Conservation (phyloP, 2,888 invertebrate genomes). For the Drosophila affinis region DNA sequence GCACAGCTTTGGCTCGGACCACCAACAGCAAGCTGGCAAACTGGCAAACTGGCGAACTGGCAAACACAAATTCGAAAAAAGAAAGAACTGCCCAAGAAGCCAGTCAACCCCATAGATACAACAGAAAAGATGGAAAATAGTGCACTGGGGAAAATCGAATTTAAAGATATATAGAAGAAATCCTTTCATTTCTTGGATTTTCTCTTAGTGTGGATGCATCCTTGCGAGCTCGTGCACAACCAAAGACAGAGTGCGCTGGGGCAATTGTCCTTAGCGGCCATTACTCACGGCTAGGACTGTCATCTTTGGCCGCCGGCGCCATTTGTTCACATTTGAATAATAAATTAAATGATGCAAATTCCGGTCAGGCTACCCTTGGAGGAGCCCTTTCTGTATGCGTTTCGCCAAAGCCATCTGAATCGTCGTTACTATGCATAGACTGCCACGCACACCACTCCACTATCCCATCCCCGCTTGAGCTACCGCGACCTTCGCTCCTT, state of each 20-base stretch:
- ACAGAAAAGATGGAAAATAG: neutral
- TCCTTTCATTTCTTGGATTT: neutral
- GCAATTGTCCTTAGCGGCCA: constrained; percentile 62
- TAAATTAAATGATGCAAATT: constrained; percentile 80
- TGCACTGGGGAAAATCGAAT: constrained; percentile 28
- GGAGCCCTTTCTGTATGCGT: constrained; percentile 62
- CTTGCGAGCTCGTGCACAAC: neutral
- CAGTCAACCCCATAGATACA: constrained; percentile 1
- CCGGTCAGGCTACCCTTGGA: constrained; percentile 37
- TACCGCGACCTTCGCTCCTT: constrained; percentile 25
- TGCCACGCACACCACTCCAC: constrained; percentile 49
- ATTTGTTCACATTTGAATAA: constrained; percentile 80
- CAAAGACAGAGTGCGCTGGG: constrained; percentile 18
- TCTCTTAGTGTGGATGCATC: neutral
- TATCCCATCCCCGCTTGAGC: neutral
- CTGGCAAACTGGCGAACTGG: constrained; percentile 35
- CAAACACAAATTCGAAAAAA: constrained; percentile 37
- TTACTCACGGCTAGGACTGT: constrained; percentile 66
- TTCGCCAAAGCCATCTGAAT: constrained; percentile 73
- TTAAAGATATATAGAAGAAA: neutral
- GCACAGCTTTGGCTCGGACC: constrained; percentile 10
- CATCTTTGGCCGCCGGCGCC: constrained; percentile 73
- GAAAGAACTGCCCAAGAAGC: constrained; percentile 25
- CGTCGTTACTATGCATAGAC: constrained; percentile 50
- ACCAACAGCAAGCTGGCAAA: constrained; percentile 21